Evolutionary conservation across 1,140 invertebrate genomes (phyloP).

Genomic region (Nebria ingens): DNA sequence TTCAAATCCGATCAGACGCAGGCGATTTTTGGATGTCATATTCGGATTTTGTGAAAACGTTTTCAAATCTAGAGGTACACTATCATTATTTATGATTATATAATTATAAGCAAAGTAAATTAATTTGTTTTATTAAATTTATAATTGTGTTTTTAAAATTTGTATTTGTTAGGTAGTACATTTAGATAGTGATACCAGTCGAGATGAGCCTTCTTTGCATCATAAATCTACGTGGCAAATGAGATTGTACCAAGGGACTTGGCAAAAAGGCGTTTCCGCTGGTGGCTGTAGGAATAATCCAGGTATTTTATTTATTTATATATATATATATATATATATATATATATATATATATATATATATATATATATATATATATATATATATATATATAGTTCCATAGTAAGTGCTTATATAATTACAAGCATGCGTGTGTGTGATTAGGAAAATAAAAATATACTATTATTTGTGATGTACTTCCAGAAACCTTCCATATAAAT

Average conservation of each 20-base stretch:
- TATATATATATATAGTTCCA: too few species aligned
- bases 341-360: too few species aligned
- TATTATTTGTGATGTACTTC: slow-evolving; percentile 29
- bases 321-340: too few species aligned
- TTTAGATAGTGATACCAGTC: slow-evolving; percentile 73
- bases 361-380: too few species aligned
- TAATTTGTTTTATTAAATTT: too few species aligned
- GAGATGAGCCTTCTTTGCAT: slow-evolving; percentile 70
- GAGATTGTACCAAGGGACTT: slow-evolving; percentile 73
- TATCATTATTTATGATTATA: too few species aligned
- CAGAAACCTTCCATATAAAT: slow-evolving; percentile 91
- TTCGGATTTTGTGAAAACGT: slow-evolving; percentile 72
- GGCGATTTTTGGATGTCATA: slow-evolving; percentile 85
- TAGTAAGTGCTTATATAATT: neutral
- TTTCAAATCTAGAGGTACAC: slow-evolving; percentile 74
- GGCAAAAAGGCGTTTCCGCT: slow-evolving; percentile 79
- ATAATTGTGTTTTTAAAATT: too few species aligned
- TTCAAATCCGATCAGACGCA: slow-evolving; percentile 46
- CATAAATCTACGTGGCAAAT: slow-evolving; percentile 76
- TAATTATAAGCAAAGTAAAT: too few species aligned
- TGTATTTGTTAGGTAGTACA: too few species aligned
- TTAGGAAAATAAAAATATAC: neutral
- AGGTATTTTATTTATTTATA: slow-evolving; percentile 37
- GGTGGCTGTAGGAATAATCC: slow-evolving; percentile 86
- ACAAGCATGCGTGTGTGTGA: neutral